phyloP scores from a whole-genome alignment of 2,113 vertebrate species.

The Sula dactylatra region DNA sequence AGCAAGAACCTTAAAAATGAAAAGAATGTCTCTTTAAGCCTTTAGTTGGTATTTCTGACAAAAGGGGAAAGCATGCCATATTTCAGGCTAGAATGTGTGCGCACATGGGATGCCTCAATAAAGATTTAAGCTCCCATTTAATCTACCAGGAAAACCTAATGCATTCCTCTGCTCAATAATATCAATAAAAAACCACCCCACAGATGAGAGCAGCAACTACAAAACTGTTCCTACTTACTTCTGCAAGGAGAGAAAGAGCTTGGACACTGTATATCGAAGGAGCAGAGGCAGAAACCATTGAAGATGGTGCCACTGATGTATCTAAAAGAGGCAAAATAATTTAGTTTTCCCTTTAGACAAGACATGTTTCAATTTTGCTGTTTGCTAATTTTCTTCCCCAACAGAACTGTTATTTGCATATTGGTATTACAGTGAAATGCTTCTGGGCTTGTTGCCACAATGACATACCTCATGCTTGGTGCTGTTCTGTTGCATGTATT shows the following conservation, averaged over 20 bases:
- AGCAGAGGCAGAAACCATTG: slow-evolving; percentile 93
- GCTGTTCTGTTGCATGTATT: neutral
- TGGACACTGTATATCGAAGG: slow-evolving; percentile 95
- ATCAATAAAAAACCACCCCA: neutral
- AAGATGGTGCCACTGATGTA: slow-evolving; percentile 72
- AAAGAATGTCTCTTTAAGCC: neutral
- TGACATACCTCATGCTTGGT: neutral
- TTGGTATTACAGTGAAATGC: neutral
- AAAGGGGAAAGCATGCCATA: neutral
- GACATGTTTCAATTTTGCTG: neutral
- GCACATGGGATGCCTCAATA: neutral
- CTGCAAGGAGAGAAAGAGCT: slow-evolving; percentile 91
- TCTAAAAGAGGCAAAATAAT: slow-evolving; percentile 67
- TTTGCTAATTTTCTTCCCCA: neutral
- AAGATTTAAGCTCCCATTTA: neutral
- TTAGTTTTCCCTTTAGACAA: neutral
- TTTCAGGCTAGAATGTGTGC: neutral
- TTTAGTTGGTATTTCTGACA: neutral
- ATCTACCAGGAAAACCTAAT: neutral
- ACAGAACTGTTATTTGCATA: neutral
- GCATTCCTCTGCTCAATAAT: neutral
- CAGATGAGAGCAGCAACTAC: neutral
- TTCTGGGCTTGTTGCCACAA: neutral
- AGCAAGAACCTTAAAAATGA: slow-evolving; percentile 81
- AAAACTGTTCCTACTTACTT: slow-evolving; percentile 73